Evolutionary conservation across 2,113 vertebrate genomes (phyloP).

Genomic region (Zootoca vivipara): DNA sequence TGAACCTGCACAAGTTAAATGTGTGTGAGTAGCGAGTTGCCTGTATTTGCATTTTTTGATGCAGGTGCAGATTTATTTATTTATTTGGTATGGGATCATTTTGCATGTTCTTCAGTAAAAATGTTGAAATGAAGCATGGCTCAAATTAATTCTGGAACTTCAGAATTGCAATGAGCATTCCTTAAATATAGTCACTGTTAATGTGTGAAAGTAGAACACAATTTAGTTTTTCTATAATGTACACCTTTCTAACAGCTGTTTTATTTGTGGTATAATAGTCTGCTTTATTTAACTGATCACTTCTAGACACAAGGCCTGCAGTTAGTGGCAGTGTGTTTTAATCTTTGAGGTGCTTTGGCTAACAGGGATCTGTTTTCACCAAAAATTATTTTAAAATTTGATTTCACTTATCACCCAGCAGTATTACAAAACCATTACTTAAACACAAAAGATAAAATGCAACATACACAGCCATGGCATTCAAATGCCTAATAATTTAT

Average conservation of each 20-base stretch:
- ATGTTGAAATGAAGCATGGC: not conserved
- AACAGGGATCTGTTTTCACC: not conserved
- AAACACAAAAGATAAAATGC: not conserved
- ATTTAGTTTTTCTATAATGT: not conserved
- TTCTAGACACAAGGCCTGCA: not conserved
- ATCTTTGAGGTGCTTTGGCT: not conserved
- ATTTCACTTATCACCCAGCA: not conserved
- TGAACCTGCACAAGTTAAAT: no score
- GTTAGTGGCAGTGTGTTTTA: not conserved
- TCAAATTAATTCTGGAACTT: not conserved
- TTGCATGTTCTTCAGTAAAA: not conserved
- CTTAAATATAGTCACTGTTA: not conserved
- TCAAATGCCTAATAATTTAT: conserved; percentile 36
- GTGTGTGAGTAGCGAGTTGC: no score
- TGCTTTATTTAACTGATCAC: not conserved
- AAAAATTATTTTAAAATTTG: not conserved
- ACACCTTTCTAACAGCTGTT: no score
- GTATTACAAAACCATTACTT: not conserved
- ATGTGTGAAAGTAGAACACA: not conserved
- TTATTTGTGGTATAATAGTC: not conserved
- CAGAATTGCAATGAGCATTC: not conserved
- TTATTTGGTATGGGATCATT: not conserved
- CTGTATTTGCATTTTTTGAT: not conserved
- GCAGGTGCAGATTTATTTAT: not conserved
- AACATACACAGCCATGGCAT: not conserved